phyloP scores from a whole-genome alignment of 2,797 vertebrate genomes.

The Chrysolophus pictus region DNA sequence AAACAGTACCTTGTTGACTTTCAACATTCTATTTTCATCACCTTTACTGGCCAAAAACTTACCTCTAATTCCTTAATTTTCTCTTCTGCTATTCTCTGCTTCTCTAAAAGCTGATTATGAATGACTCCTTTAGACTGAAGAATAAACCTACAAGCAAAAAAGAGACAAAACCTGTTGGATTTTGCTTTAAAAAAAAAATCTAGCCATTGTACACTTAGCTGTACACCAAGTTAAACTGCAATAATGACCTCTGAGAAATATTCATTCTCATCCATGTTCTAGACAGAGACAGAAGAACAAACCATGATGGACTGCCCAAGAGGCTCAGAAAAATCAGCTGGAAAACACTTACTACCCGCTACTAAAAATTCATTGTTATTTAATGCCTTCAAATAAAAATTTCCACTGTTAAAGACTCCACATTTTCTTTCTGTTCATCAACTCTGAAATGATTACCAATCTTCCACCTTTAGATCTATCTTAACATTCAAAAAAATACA shows the following conservation, averaged over 20 bases:
- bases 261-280: rapidly evolving
- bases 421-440: not conserved
- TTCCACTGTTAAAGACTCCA: not conserved
- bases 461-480: not conserved
- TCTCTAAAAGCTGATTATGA: constrained; percentile 89
- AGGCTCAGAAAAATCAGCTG: not conserved
- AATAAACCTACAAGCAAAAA: constrained; percentile 88
- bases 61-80: constrained; percentile 98
- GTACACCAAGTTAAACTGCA: not conserved
- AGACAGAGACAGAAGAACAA: not conserved
- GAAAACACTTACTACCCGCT: not conserved
- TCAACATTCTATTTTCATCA: not conserved
- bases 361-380: not conserved
- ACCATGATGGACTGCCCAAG: not conserved
- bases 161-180: constrained; percentile 17
- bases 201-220: not conserved
- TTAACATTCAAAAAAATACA: not conserved
- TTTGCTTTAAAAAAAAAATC: not conserved
- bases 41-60: constrained; percentile 57
- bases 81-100: constrained; percentile 92
- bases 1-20: not conserved
- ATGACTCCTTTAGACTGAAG: constrained; percentile 92
- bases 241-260: not conserved
- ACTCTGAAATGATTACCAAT: not conserved
- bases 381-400: not conserved